phyloP scores from a whole-genome alignment of 2,888 invertebrate species.

The Lepeophtheirus nordmannii region DNA sequence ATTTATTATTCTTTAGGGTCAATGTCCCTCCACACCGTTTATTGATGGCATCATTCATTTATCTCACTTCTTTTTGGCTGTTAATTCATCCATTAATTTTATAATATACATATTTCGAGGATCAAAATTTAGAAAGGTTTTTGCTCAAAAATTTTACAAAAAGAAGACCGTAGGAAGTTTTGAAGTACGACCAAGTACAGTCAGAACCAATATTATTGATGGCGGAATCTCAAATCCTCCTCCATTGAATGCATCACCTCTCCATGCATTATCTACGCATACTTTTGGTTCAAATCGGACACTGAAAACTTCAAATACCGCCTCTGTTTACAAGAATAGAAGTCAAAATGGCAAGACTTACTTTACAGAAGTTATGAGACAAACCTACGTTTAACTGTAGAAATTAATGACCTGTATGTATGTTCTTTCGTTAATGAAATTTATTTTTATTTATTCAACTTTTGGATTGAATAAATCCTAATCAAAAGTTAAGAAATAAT shows the following conservation, averaged over 20 bases:
- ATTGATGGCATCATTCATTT: neutral
- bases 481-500: too few relatives aligned
- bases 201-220: neutral
- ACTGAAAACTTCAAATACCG: neutral
- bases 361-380: neutral
- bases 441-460: too few relatives aligned
- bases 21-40: neutral
- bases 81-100: neutral
- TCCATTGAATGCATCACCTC: neutral
- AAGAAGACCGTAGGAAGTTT: neutral
- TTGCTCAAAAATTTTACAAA: neutral
- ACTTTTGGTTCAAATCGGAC: too few relatives aligned
- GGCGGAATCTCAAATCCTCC: neutral
- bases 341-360: neutral
- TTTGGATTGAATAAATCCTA: too few relatives aligned
- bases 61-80: neutral
- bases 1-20: neutral
- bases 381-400: neutral
- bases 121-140: neutral
- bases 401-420: too few relatives aligned
- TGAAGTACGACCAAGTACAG: neutral
- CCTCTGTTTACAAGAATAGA: neutral
- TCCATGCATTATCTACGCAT: neutral
- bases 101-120: neutral
- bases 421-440: too few relatives aligned